These are phyloP conservation scores for Thereva nobilitata DNA, from an alignment of 2,888 invertebrate genomes.

Conservation along the genomic window DNA sequence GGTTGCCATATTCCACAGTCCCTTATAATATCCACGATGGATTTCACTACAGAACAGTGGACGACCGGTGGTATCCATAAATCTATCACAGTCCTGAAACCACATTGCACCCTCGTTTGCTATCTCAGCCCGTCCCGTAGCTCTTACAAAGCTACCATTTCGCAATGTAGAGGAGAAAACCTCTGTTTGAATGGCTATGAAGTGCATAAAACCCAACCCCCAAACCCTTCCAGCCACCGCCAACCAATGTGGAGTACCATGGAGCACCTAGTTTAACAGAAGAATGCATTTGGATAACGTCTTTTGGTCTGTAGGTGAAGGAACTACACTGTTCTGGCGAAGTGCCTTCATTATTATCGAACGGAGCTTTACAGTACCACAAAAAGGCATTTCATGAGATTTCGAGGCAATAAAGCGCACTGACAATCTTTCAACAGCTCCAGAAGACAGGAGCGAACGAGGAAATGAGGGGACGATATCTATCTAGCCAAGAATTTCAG, in stretches of 20 bases:
- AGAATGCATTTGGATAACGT: not conserved
- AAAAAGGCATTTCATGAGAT: conserved; percentile 20
- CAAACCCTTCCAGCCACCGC: not conserved
- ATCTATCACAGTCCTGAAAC: conserved; percentile 22
- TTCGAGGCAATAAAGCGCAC: conserved; percentile 16
- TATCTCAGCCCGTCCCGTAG: conserved; percentile 16
- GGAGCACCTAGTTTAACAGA: not conserved
- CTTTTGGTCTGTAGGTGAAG: conserved; percentile 9
- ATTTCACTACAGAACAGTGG: conserved; percentile 10
- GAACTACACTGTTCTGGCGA: conserved; percentile 20
- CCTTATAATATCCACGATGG: not conserved
- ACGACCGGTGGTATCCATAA: conserved; percentile 23
- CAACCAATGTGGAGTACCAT: not conserved
- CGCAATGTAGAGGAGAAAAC: too few species aligned
- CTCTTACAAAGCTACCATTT: conserved; percentile 2
- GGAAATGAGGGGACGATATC: too few species aligned
- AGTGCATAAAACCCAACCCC: conserved; percentile 6
- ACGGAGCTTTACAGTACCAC: conserved; percentile 17
- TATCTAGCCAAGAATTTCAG: too few species aligned
- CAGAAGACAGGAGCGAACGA: too few species aligned
- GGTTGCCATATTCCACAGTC: conserved; percentile 8
- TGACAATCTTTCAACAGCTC: not conserved
- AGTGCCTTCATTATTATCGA: conserved; percentile 31
- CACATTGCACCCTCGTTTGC: conserved; percentile 29
- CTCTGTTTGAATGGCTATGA: conserved; percentile 1